These are phyloP conservation scores for Invenusta paracnida DNA, from an alignment of 2,888 invertebrate species.

Conservation along the genomic window DNA sequence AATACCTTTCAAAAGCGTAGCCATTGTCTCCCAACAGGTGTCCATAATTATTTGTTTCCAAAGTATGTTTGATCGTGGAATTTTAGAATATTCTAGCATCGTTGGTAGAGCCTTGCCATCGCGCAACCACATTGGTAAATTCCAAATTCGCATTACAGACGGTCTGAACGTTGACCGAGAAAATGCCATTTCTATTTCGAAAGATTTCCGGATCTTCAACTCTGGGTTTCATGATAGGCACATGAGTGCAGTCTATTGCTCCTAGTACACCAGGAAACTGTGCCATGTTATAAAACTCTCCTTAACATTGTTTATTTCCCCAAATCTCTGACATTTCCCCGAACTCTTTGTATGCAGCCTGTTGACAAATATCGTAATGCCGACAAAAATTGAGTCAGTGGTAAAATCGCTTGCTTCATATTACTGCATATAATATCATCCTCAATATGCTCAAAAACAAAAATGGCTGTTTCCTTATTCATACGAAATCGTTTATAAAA, in stretches of 20 bases:
- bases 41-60: not conserved
- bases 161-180: not conserved
- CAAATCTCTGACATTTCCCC: not conserved
- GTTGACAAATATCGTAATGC: no score
- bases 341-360: no score
- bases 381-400: no score
- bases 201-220: not conserved
- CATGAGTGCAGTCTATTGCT: not conserved
- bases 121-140: not conserved
- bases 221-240: not conserved
- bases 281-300: not conserved
- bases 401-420: no score
- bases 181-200: not conserved
- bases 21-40: not conserved
- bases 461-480: not conserved
- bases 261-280: not conserved
- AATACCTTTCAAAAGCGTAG: not conserved
- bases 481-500: not conserved
- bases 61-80: not conserved
- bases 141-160: not conserved
- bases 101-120: not conserved
- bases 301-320: not conserved
- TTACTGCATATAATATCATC: no score
- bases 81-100: not conserved
- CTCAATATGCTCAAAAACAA: not conserved